These are phyloP conservation scores for Melanotaenia boesemani DNA, from an alignment of 2,797 vertebrate species.

Conservation along the genomic window DNA sequence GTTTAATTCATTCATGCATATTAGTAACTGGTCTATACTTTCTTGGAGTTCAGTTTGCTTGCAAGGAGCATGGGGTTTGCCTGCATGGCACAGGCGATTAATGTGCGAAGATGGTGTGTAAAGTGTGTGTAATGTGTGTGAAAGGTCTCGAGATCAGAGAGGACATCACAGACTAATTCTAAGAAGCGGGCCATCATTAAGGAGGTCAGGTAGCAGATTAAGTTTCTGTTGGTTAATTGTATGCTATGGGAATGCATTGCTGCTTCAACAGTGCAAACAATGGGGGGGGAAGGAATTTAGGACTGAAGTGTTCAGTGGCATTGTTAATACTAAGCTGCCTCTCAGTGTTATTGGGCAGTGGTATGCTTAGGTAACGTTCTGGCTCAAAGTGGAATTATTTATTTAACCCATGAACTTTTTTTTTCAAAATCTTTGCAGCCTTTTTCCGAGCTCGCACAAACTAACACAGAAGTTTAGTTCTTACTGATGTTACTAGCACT, in stretches of 20 bases:
- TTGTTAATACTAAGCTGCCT: conserved; percentile 25
- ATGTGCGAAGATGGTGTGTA: conserved; percentile 40
- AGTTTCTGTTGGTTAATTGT: background rate
- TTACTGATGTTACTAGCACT: background rate
- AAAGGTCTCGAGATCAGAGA: conserved; percentile 63
- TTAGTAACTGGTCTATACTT: background rate
- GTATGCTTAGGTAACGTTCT: conserved; percentile 34
- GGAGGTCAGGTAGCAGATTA: conserved; percentile 14
- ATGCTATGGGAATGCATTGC: background rate
- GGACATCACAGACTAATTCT: conserved; percentile 34
- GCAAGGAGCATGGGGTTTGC: conserved; percentile 20
- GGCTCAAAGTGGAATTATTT: background rate
- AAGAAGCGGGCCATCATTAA: conserved; percentile 12
- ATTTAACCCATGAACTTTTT: conserved; percentile 7
- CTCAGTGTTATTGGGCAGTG: conserved; percentile 24
- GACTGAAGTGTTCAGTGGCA: conserved; percentile 13
- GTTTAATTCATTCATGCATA: background rate
- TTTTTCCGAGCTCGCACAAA: conserved; percentile 7
- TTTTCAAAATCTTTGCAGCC: background rate
- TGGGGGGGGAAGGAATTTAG: background rate
- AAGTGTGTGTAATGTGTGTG: conserved; percentile 55
- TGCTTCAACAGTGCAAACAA: too few relatives aligned
- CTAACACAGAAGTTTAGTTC: conserved; percentile 12
- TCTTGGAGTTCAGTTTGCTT: conserved; percentile 49
- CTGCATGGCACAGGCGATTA: conserved; percentile 63